phyloP scores from a whole-genome alignment of 2,888 invertebrate genomes.

The Lithophane leautieri region DNA sequence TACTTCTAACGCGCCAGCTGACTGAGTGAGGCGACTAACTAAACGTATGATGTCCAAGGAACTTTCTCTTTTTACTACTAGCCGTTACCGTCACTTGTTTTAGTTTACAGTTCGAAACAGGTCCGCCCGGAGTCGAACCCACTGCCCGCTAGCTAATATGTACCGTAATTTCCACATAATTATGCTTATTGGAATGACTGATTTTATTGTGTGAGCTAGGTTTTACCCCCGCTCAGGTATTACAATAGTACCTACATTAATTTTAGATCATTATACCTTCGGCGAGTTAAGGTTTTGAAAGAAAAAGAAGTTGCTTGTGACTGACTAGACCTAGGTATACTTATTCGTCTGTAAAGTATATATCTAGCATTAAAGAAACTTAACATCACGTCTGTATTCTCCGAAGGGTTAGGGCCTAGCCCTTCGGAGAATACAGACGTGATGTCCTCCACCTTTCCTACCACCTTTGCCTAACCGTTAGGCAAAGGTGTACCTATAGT shows the following conservation, averaged over 20 bases:
- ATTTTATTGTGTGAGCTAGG: conserved; percentile 35
- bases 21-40: conserved; percentile 29
- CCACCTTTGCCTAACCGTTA: no score
- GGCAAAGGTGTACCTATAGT: no score
- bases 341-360: no score
- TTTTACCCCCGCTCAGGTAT: background rate
- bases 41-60: conserved; percentile 44
- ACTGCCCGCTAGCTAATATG: conserved; percentile 54
- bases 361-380: no score
- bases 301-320: background rate
- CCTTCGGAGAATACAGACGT: no score
- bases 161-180: conserved; percentile 66
- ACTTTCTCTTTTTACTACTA: conserved; percentile 63
- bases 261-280: background rate
- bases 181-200: conserved; percentile 52
- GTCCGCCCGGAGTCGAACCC: conserved; percentile 54
- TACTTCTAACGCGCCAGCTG: conserved; percentile 49
- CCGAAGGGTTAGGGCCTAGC: no score
- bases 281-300: background rate
- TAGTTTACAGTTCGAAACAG: conserved; percentile 66
- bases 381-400: no score
- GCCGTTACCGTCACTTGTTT: conserved; percentile 49
- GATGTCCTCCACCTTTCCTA: no score
- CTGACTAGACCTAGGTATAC: no score
- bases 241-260: no score